Base-by-base conservation (phyloP, 2,797 vertebrate genomes). In the Sebastes matsubarae region DNA sequence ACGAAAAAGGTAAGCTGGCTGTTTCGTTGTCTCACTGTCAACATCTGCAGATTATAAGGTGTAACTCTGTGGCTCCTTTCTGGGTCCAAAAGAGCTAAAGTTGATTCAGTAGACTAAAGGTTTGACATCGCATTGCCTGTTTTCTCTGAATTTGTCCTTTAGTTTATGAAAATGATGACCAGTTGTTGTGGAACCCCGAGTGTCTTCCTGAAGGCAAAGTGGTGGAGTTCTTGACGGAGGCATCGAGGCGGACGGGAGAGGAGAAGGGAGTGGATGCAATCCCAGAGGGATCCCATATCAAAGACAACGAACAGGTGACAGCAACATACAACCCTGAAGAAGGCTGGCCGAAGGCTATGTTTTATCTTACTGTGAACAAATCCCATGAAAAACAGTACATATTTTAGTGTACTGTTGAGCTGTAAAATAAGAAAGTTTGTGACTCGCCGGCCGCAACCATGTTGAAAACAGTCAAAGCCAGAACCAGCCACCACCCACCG, bases 161-260 rank as follows among this genome's bases (percentile, higher is more conserved):
- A 99, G 99, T 97, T 54, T 99, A 99, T 94, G 99, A 99, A 91
- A 99, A 99, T 1, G 98, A 99, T 14, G 99, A 99, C 95, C 99
- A 99, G 92, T 94, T 99, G 61, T 91, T 99, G 79, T 99, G 99
- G 98, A 97, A 99, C 82, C 99, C 99, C 0, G 97, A 98, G 82
- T 96, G 96, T 88, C 93, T 99, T 72, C 90, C 97, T 3, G 98
- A 99, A 93, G 96, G 96, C 29, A 97, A 97, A 92, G 98, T 99
- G 16, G 96, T 98, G 2, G 96, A 98, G 73, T 99, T 98, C 93
- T 95, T 99, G 54, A 96, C 94, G 0, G 98, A 99, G 72, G 98
- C 98, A 0, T 98, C 97, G 0, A 96, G 96, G 90, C 96, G 97
- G 78, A 98, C 97, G 0, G 97, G 97, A n/a, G 97, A 99, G 42